These are phyloP conservation scores for Hololepta plana DNA, from an alignment of 2,888 invertebrate species.

Conservation along the genomic window DNA sequence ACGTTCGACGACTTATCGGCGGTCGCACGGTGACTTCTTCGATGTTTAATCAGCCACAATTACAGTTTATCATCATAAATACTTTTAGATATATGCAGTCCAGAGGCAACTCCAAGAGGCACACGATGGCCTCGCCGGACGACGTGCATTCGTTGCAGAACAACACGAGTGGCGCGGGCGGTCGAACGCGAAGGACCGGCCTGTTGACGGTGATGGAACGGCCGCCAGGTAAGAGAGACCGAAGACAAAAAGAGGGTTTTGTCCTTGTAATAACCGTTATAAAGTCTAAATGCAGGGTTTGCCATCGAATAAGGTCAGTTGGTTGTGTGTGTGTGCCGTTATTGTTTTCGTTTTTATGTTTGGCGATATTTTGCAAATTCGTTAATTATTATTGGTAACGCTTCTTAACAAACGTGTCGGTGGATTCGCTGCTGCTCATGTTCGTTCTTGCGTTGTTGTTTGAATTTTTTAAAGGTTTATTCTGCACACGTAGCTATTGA, in stretches of 20 bases:
- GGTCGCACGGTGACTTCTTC: slow-evolving; percentile 26
- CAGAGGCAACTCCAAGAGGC: slow-evolving; percentile 56
- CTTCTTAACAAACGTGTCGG: too few species aligned
- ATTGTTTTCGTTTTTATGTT: too few species aligned
- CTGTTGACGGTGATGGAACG: slow-evolving; percentile 73
- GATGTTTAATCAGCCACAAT: neutral
- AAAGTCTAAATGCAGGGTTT: too few species aligned
- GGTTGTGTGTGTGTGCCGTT: too few species aligned
- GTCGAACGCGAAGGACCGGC: slow-evolving; percentile 60
- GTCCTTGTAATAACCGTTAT: too few species aligned
- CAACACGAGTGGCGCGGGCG: slow-evolving; percentile 19
- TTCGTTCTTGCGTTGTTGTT: slow-evolving; percentile 10
- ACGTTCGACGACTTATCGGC: slow-evolving; percentile 31
- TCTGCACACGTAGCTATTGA: slow-evolving; percentile 6
- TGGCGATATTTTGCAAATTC: too few species aligned
- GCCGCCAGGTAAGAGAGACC: slow-evolving; percentile 74
- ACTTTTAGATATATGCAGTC: slow-evolving; percentile 52
- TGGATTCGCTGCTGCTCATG: too few species aligned
- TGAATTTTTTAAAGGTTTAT: slow-evolving; percentile 7
- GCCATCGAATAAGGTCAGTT: too few species aligned
- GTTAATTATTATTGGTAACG: too few species aligned
- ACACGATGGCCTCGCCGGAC: slow-evolving; percentile 61
- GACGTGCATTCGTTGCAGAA: slow-evolving; percentile 34
- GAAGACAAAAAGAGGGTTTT: too few species aligned
- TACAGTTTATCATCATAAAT: neutral